Evolutionary conservation across 2,888 invertebrate genomes (phyloP).

Genomic region (Callyntrura sp.): DNA sequence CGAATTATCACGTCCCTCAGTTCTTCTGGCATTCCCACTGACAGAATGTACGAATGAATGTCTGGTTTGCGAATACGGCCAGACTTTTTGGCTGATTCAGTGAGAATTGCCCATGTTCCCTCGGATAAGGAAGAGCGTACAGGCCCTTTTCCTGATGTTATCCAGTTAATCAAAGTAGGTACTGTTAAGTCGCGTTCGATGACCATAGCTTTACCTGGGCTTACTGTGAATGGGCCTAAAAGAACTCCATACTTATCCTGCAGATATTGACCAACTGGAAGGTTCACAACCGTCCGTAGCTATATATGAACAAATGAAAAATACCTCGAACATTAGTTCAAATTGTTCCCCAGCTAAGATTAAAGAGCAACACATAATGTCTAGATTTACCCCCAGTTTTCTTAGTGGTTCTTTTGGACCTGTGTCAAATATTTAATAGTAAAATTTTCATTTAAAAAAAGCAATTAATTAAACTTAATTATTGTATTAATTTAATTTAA

Average conservation of each 20-base stretch:
- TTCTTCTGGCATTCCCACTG: slow-evolving; percentile 69
- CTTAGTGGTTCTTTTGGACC: slow-evolving; percentile 75
- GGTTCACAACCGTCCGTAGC: slow-evolving; percentile 66
- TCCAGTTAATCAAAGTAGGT: slow-evolving; percentile 62
- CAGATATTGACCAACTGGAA: slow-evolving; percentile 80
- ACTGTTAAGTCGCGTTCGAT: slow-evolving; percentile 69
- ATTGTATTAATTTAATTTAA: no score
- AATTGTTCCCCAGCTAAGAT: neutral
- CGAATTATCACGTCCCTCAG: slow-evolving; percentile 27
- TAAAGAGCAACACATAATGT: no score
- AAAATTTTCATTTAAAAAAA: no score
- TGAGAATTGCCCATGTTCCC: slow-evolving; percentile 76
- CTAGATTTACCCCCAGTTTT: slow-evolving; percentile 74
- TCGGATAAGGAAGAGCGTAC: slow-evolving; percentile 74
- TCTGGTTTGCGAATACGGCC: slow-evolving; percentile 73
- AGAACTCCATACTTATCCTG: slow-evolving; percentile 82
- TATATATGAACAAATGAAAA: slow-evolving; percentile 40
- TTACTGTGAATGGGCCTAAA: slow-evolving; percentile 80
- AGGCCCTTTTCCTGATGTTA: slow-evolving; percentile 65
- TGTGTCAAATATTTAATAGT: no score
- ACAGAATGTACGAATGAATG: slow-evolving; percentile 80
- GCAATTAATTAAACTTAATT: no score
- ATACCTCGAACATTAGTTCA: neutral
- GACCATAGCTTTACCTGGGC: slow-evolving; percentile 67
- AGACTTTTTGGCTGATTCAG: slow-evolving; percentile 56